Evolutionary conservation across 2,113 vertebrate genomes (phyloP).

Genomic region (Nannobrachium achirus): DNA sequence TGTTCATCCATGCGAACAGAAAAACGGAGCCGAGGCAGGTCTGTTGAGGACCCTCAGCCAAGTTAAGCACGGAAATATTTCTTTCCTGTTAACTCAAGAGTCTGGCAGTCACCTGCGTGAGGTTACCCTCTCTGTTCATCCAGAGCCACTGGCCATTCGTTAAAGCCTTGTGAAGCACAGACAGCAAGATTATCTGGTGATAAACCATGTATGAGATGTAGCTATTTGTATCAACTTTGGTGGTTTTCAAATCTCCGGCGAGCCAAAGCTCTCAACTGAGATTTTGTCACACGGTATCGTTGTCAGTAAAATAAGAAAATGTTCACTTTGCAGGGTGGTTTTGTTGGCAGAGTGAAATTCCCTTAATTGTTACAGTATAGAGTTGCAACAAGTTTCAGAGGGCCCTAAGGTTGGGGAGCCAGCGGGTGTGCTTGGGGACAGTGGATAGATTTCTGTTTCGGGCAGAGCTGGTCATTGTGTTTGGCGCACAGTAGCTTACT

Average conservation of each 20-base stretch:
- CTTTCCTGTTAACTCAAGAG: slow-evolving; percentile 78
- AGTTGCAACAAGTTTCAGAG: slow-evolving; percentile 39
- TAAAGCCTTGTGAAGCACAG: slow-evolving; percentile 34
- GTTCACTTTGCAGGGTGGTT: slow-evolving; percentile 17
- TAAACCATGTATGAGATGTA: slow-evolving; percentile 14
- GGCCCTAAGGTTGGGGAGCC: slow-evolving; percentile 29
- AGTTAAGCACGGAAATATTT: slow-evolving; percentile 78
- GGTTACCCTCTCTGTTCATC: slow-evolving; percentile 57
- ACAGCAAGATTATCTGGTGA: slow-evolving; percentile 25
- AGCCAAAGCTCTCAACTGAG: not conserved
- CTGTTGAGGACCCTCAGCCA: slow-evolving; percentile 62
- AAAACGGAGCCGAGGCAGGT: slow-evolving; percentile 68
- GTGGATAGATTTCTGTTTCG: slow-evolving; percentile 58
- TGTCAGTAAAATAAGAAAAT: slow-evolving; percentile 6
- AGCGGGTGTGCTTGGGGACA: slow-evolving; percentile 46
- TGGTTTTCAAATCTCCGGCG: not conserved
- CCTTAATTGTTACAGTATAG: slow-evolving; percentile 32
- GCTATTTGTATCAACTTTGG: not conserved
- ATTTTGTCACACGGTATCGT: not conserved
- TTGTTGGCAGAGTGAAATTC: slow-evolving; percentile 25
- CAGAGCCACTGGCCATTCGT: slow-evolving; percentile 39
- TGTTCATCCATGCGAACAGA: slow-evolving; percentile 57
- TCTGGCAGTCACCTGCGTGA: slow-evolving; percentile 68
- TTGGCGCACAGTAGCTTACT: slow-evolving; percentile 48
- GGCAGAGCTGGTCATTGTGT: slow-evolving; percentile 52